Percentiles rank a stretch among this genome's conserved stretches.
These are phyloP conservation scores for Cephus sareptanus DNA, from an alignment of 2,888 invertebrate species.

Conservation along the genomic window DNA sequence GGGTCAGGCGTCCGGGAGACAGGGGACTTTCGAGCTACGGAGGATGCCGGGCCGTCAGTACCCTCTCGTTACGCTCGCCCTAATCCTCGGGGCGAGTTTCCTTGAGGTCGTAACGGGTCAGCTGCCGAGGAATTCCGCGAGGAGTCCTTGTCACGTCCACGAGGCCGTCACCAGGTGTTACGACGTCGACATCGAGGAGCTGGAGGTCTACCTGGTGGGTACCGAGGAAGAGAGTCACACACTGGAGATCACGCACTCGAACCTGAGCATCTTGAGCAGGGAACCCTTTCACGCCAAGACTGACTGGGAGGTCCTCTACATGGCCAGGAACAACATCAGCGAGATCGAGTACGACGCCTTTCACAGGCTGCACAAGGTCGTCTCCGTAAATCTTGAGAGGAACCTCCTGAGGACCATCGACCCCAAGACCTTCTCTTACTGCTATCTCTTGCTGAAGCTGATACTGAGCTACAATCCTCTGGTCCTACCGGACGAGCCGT, in stretches of 20 bases:
- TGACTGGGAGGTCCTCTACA: constrained; percentile 19
- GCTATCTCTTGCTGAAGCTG: constrained; percentile 19
- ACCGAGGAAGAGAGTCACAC: constrained; percentile 16
- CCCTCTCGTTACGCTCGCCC: constrained; percentile 15
- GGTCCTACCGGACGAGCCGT: constrained; percentile 5
- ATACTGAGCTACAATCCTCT: constrained; percentile 18
- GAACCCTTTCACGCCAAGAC: constrained; percentile 15
- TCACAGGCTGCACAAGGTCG: constrained; percentile 11
- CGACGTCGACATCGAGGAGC: constrained; percentile 17
- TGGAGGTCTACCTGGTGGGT: constrained; percentile 2
- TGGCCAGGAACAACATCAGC: constrained; percentile 15
- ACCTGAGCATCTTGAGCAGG: constrained; percentile 9
- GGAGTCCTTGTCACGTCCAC: constrained; percentile 13
- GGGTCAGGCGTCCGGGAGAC: background rate
- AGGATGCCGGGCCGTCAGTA: constrained; percentile 10
- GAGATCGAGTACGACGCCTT: constrained; percentile 17
- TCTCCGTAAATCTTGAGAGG: constrained; percentile 18
- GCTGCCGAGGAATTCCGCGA: background rate
- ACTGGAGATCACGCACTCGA: constrained; percentile 19
- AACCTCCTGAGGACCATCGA: constrained; percentile 12
- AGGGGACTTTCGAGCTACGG: background rate
- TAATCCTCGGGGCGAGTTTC: constrained; percentile 16
- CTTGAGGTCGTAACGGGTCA: background rate
- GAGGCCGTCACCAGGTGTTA: constrained; percentile 20
- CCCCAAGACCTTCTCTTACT: constrained; percentile 17